Percentiles rank a stretch among this genome's conserved stretches.
These are phyloP conservation scores for Acanthoscelides obtectus DNA, from an alignment of 2,888 invertebrate species.

Conservation along the genomic window DNA sequence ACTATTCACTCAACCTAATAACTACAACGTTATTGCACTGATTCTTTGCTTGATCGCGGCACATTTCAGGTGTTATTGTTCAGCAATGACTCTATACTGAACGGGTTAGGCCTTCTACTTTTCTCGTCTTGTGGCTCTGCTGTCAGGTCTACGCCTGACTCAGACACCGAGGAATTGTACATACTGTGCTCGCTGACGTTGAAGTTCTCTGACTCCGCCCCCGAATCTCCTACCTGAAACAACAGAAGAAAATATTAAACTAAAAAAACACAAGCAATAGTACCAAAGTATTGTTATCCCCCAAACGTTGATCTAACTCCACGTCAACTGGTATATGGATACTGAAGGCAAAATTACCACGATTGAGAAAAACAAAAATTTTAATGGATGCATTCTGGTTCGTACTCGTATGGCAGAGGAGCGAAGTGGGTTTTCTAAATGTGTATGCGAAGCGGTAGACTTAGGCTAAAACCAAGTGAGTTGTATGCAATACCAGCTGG, in stretches of 20 bases:
- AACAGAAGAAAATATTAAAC: neutral
- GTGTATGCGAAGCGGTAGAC: too few species aligned
- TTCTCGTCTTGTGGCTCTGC: slow-evolving; percentile 46
- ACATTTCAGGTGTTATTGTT: slow-evolving; percentile 65
- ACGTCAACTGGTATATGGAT: too few species aligned
- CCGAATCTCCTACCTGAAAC: slow-evolving; percentile 56
- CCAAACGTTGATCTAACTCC: too few species aligned
- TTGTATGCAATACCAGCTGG: too few species aligned
- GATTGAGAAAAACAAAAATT: too few species aligned
- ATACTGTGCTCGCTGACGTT: slow-evolving; percentile 46
- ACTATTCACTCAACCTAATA: neutral
- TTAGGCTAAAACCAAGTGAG: too few species aligned
- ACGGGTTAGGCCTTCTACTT: slow-evolving; percentile 68
- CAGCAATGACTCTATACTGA: slow-evolving; percentile 84
- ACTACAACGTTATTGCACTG: slow-evolving; percentile 1
- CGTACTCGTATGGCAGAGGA: too few species aligned
- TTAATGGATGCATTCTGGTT: too few species aligned
- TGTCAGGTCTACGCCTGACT: slow-evolving; percentile 47
- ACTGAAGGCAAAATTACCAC: too few species aligned
- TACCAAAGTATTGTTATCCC: too few species aligned
- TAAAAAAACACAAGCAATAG: too few species aligned
- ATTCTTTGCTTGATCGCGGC: neutral
- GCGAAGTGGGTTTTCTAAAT: too few species aligned
- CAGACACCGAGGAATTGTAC: slow-evolving; percentile 34
- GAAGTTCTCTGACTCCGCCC: slow-evolving; percentile 65